phyloP scores from a whole-genome alignment of 2,888 invertebrate genomes.

The Slavum lentiscoides region DNA sequence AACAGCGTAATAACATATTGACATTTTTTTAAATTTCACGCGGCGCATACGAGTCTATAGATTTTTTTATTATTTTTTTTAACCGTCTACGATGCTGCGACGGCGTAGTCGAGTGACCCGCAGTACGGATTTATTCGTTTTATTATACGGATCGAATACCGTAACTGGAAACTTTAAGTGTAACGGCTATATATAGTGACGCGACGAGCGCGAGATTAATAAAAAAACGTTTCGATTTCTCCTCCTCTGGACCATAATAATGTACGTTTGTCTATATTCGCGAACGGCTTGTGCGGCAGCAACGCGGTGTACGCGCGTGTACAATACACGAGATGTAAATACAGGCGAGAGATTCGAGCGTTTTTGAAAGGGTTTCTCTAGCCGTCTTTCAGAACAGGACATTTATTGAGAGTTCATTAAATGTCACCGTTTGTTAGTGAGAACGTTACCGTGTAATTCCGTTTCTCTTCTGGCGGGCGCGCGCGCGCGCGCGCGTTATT shows the following conservation, averaged over 20 bases:
- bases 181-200: background rate
- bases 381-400: too few species aligned
- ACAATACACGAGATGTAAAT: background rate
- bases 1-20: too few species aligned
- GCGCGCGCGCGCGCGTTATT: too few species aligned
- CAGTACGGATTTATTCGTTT: background rate
- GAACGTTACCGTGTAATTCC: background rate
- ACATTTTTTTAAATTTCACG: too few species aligned
- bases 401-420: background rate
- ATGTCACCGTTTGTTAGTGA: background rate
- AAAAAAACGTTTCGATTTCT: constrained; percentile 12
- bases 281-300: background rate
- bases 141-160: background rate
- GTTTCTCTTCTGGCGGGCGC: too few species aligned
- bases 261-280: background rate
- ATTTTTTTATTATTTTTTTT: too few species aligned
- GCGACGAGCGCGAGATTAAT: background rate
- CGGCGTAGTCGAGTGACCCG: too few species aligned
- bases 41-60: too few species aligned
- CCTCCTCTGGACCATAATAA: background rate
- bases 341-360: background rate
- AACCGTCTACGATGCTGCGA: too few species aligned
- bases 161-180: constrained; percentile 1
- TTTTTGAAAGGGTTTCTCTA: background rate
- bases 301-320: too few species aligned